Evolutionary conservation across 2,797 vertebrate genomes (phyloP).

Genomic region (Peromyscus melanophrys): DNA sequence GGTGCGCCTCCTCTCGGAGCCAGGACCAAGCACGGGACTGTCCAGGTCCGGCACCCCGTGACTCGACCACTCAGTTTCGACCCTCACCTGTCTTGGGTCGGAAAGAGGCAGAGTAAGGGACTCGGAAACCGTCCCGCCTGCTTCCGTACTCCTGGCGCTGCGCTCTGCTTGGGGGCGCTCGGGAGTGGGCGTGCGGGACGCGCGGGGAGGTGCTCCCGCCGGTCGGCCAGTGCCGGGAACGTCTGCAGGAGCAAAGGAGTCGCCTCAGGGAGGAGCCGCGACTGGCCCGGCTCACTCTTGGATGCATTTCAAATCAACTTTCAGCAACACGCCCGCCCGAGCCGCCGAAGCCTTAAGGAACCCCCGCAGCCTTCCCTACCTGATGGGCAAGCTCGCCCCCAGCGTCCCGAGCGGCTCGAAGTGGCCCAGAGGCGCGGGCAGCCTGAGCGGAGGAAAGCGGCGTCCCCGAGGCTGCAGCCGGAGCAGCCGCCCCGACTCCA

Average conservation of each 20-base stretch:
- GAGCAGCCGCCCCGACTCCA: constrained; percentile 34
- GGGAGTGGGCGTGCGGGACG: constrained; percentile 52
- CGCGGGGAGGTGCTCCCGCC: constrained; percentile 65
- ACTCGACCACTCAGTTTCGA: not conserved
- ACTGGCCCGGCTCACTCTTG: constrained; percentile 73
- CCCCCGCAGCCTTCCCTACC: constrained; percentile 72
- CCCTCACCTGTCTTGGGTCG: constrained; percentile 75
- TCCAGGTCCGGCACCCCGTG: not conserved
- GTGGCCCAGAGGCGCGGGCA: not conserved
- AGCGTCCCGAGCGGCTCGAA: not conserved
- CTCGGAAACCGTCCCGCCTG: not conserved
- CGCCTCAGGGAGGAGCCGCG: constrained; percentile 80
- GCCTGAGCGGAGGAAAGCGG: not conserved
- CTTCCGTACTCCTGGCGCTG: constrained; percentile 45
- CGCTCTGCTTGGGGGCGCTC: constrained; percentile 17
- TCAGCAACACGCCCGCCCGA: constrained; percentile 69
- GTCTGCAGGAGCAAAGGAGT: constrained; percentile 74
- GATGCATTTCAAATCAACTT: constrained; percentile 85
- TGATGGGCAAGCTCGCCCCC: constrained; percentile 54
- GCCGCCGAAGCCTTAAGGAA: not conserved
- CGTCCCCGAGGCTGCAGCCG: constrained; percentile 16
- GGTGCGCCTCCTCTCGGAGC: not conserved
- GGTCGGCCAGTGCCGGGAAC: constrained; percentile 65
- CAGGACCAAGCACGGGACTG: not conserved
- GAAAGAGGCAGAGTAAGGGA: not conserved